A percentile compares a stretch with the other conserved stretches of the same genome.
phyloP scores from a whole-genome alignment of 23 tunicate genomes.

The Botrylloides violaceus region DNA sequence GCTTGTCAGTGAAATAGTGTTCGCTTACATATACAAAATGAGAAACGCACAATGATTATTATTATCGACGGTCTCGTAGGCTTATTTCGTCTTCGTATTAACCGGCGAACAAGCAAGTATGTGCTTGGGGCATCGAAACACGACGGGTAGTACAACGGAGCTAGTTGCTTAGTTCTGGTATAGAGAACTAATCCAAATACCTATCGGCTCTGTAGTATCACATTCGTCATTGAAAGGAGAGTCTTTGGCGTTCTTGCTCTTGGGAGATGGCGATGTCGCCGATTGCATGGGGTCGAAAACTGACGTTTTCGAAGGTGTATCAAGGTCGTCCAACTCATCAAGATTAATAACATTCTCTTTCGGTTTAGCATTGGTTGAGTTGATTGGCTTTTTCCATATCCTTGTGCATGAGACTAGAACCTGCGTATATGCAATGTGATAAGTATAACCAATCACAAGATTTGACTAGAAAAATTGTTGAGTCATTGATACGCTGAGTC shows the following conservation, averaged over 20 bases:
- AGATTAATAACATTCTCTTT: conserved; percentile 1
- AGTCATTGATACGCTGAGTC: neutral
- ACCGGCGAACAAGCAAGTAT: too few relatives aligned
- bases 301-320: neutral
- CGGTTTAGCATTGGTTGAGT: neutral
- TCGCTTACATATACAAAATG: too few relatives aligned
- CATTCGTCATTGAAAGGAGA: neutral
- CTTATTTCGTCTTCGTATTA: too few relatives aligned
- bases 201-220: too few relatives aligned
- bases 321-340: conserved; percentile 17
- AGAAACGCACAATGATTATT: too few relatives aligned
- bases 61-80: too few relatives aligned
- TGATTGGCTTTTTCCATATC: conserved; percentile 21
- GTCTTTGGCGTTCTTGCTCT: neutral
- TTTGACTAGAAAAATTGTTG: neutral
- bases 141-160: too few relatives aligned
- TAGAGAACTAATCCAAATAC: too few relatives aligned
- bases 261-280: neutral
- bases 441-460: neutral
- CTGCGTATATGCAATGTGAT: conserved; percentile 7
- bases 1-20: too few relatives aligned
- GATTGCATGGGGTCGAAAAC: conserved; percentile 6
- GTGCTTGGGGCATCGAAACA: too few relatives aligned
- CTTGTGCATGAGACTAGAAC: conserved; percentile 37
- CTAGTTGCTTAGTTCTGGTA: too few relatives aligned